Conservation (phyloP, 1,140 invertebrate species). For the Drosophila lowei region DNA sequence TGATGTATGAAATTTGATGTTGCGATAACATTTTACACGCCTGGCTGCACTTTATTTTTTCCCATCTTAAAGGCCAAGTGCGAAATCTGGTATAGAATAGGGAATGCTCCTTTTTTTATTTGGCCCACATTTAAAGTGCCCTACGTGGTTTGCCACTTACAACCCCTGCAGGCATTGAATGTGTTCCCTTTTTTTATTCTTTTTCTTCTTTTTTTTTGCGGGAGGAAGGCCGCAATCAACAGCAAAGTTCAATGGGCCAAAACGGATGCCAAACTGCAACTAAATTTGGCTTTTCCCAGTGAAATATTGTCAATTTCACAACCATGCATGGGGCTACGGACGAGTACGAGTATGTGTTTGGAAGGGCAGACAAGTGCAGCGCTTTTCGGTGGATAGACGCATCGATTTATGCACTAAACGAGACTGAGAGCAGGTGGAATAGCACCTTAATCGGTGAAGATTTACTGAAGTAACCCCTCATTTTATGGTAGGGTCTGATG, state of each 20-base stretch:
- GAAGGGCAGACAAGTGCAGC: constrained; percentile 23
- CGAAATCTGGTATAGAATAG: neutral
- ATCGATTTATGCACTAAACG: constrained; percentile 31
- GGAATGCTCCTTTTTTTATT: neutral
- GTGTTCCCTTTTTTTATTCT: constrained; percentile 12
- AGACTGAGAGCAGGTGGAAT: constrained; percentile 6
- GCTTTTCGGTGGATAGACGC: constrained; percentile 22
- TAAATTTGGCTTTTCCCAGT: constrained; percentile 71
- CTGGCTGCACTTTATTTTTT: constrained; percentile 72
- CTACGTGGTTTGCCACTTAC: constrained; percentile 14
- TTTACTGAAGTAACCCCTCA: neutral
- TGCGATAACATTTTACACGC: constrained; percentile 81
- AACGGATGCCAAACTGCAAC: constrained; percentile 67
- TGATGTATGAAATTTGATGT: constrained; percentile 82
- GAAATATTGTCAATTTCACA: constrained; percentile 76
- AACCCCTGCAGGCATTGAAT: constrained; percentile 32
- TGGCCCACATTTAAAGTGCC: constrained; percentile 40
- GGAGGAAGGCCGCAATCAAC: constrained; percentile 59
- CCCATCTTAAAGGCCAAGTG: constrained; percentile 35
- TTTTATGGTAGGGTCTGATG: neutral
- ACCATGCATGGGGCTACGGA: constrained; percentile 13
- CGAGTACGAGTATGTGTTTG: constrained; percentile 10
- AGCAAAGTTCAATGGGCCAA: constrained; percentile 73
- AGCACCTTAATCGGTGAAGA: constrained; percentile 3
- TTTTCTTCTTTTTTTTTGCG: constrained; percentile 20